Evolutionary conservation across 1,140 invertebrate species (phyloP).

Genomic region (Papilio polyxenes): DNA sequence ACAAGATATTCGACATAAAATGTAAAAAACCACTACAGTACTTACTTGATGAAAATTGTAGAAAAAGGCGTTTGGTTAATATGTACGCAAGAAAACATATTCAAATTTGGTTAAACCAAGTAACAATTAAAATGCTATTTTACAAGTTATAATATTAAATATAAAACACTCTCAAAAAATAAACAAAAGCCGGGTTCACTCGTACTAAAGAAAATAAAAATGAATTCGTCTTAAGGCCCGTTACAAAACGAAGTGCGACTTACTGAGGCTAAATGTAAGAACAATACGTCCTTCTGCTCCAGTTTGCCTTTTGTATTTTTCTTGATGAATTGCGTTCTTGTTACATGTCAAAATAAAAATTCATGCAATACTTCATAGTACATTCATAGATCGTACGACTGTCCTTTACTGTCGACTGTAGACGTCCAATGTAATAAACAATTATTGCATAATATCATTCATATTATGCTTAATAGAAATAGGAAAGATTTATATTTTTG

Average conservation of each 20-base stretch:
- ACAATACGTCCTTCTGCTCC: constrained; percentile 23
- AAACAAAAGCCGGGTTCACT: not conserved
- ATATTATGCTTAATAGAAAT: too few species aligned
- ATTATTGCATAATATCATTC: not conserved
- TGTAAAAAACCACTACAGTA: not conserved
- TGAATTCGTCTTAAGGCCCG: not conserved
- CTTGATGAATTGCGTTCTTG: constrained; percentile 18
- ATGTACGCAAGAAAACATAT: too few species aligned
- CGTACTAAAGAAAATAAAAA: not conserved
- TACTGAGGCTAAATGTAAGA: constrained; percentile 24
- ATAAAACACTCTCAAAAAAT: not conserved
- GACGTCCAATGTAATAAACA: not conserved
- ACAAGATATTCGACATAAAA: too few species aligned
- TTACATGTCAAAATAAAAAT: constrained; percentile 33
- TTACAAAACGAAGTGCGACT: constrained; percentile 24
- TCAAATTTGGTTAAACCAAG: too few species aligned
- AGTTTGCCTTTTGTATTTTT: constrained; percentile 33
- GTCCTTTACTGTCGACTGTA: not conserved
- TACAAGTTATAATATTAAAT: not conserved
- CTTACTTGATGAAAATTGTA: not conserved
- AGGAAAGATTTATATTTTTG: too few species aligned
- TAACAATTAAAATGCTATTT: too few species aligned
- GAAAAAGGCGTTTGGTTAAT: not conserved
- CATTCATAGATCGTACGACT: not conserved
- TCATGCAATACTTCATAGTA: constrained; percentile 24